Conservation (phyloP, 2,113 vertebrate genomes). For the Piaya cayana region DNA sequence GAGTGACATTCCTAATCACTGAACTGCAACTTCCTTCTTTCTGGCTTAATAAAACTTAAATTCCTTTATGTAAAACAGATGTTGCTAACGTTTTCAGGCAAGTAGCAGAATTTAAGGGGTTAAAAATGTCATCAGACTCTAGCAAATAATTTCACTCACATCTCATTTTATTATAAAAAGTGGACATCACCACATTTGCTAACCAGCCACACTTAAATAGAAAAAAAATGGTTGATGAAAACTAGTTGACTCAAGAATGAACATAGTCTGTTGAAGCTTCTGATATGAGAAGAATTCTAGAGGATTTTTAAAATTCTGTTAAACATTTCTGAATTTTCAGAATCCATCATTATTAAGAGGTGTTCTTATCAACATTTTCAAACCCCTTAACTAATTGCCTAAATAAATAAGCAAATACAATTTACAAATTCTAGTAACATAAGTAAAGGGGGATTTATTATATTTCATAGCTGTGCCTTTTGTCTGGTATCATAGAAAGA, state of each 20-base stretch:
- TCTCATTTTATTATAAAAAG: neutral
- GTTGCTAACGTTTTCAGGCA: neutral
- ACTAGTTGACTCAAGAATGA: neutral
- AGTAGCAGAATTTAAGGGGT: neutral
- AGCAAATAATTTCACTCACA: neutral
- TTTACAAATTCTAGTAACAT: neutral
- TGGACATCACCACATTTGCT: neutral
- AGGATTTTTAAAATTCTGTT: neutral
- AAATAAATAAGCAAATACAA: neutral
- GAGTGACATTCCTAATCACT: neutral
- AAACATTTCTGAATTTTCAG: neutral
- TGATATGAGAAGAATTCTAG: neutral
- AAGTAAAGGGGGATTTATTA: neutral
- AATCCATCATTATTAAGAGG: neutral
- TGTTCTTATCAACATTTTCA: neutral
- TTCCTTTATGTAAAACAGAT: neutral
- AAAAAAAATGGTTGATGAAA: neutral
- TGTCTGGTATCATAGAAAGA: neutral
- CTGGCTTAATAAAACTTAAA: neutral
- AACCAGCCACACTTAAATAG: neutral
- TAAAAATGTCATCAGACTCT: neutral
- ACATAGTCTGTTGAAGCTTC: neutral
- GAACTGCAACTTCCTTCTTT: neutral
- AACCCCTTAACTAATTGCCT: neutral
- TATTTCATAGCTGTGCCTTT: neutral